These are phyloP conservation scores for Papio anubis DNA, from an alignment of 2,113 vertebrate genomes.

Conservation along the genomic window DNA sequence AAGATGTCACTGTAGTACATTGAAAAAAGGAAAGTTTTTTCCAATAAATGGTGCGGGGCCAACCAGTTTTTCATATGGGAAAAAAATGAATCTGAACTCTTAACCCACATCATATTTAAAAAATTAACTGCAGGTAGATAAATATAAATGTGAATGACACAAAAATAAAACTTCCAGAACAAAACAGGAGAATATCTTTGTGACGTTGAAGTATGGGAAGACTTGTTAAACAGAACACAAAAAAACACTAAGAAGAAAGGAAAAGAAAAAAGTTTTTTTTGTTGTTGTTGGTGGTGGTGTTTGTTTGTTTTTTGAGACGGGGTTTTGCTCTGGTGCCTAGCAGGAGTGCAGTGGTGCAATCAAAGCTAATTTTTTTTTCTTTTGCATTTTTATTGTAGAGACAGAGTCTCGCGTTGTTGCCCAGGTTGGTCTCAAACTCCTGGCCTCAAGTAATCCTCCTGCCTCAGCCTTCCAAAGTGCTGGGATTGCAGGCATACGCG, in stretches of 20 bases:
- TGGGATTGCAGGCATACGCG: not conserved
- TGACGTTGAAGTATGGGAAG: not conserved
- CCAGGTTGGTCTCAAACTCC: not conserved
- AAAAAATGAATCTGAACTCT: not conserved
- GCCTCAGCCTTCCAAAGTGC: not conserved
- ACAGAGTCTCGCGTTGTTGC: not conserved
- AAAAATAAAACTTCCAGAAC: not conserved
- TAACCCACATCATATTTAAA: not conserved
- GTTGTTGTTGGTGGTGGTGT: accelerated
- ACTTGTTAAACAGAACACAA: not conserved
- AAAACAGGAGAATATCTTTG: conserved; percentile 7
- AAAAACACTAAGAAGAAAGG: not conserved
- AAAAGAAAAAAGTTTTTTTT: too few relatives aligned
- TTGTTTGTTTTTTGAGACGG: not conserved
- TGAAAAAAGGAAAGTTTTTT: not conserved
- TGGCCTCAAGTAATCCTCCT: not conserved
- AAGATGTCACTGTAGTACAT: not conserved
- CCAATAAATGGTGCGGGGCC: not conserved
- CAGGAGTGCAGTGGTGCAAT: not conserved
- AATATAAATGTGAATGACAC: not conserved
- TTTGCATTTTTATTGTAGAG: not conserved
- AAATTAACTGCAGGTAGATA: not conserved
- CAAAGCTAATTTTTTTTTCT: not conserved
- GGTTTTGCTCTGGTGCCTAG: not conserved
- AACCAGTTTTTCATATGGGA: not conserved